Evolutionary conservation across 2,888 invertebrate genomes (phyloP).

Genomic region (Drosophila ezoana): DNA sequence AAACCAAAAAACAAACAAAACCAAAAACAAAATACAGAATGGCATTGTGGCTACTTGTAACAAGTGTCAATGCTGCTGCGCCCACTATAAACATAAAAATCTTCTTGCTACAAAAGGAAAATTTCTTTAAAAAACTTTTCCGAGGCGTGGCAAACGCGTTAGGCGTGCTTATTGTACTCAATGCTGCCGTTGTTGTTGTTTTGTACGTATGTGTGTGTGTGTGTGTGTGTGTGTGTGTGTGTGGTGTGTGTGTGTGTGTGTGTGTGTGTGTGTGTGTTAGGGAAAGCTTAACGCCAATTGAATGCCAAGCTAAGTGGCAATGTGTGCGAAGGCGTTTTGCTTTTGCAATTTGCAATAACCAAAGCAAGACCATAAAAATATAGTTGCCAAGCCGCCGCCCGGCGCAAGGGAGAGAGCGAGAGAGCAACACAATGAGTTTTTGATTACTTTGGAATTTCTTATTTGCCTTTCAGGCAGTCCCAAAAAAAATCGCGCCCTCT

Average conservation of each 20-base stretch:
- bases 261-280: constrained; percentile 17
- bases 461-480: constrained; percentile 67
- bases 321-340: constrained; percentile 77
- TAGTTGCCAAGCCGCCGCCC: constrained; percentile 61
- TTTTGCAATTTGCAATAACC: constrained; percentile 80
- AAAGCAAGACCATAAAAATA: constrained; percentile 76
- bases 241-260: not conserved
- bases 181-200: constrained; percentile 15
- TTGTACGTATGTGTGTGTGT: constrained; percentile 23
- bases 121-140: constrained; percentile 68
- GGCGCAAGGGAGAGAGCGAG: constrained; percentile 21
- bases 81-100: constrained; percentile 72
- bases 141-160: constrained; percentile 60
- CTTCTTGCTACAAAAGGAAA: constrained; percentile 49
- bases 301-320: constrained; percentile 77
- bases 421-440: constrained; percentile 71
- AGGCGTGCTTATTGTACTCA: constrained; percentile 68
- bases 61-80: constrained; percentile 72
- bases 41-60: constrained; percentile 65
- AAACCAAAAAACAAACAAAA: constrained; percentile 5
- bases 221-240: too few relatives aligned
- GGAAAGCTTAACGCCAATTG: constrained; percentile 73
- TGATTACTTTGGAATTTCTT: constrained; percentile 81
- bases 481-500: constrained; percentile 49
- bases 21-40: constrained; percentile 57